Base-by-base conservation (phyloP, 1,140 invertebrate genomes). In the Penaeus vannamei region DNA sequence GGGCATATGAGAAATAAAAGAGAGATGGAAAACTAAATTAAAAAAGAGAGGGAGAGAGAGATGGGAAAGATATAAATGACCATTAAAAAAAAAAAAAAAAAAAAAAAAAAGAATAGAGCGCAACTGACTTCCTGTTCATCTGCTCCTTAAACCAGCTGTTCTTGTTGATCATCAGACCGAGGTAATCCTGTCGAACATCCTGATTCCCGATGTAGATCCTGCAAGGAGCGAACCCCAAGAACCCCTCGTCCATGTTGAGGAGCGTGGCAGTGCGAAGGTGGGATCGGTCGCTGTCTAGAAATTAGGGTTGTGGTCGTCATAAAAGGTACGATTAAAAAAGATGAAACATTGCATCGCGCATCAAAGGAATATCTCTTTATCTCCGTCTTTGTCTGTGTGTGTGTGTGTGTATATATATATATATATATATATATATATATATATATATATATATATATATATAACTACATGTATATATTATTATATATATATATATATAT, bases 101-200 rank as follows among this genome's bases (percentile, higher is more conserved):
- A 17, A 10, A 10, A 5, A 10, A 46, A 10, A 46, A 10, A 46
- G 42, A 7, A 42, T 7, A 42, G 36, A 42, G 36, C 36, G 12
- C 53, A 53, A 80, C 85, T 79, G 19, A 88, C 86, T 29, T 42
- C 10, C 72, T 36, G 19, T 88, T 88, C 42, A 88, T 61, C 62
- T 88, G 86, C n/a, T 88, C 80, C n/a, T 72, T 88, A 19, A 88
- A 14, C 86, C 86, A 88, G 22, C 86, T 88, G 62, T 88, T 88
- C 62, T 88, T 88, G 53, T 83, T 88, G n/a, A 83, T 88, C 62
- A 88, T 88, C 80, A 88, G 80, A 62, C 80, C 86, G 1, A 88
- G 19, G 66, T 64, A 88, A 26, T 88, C 80, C 81, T 88, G 80
- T 29, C 80, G 79, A 23, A 83, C 26, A 61, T 83, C 80, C 81